phyloP scores from a whole-genome alignment of 2,113 vertebrate genomes.

The Leiothrix lutea region DNA sequence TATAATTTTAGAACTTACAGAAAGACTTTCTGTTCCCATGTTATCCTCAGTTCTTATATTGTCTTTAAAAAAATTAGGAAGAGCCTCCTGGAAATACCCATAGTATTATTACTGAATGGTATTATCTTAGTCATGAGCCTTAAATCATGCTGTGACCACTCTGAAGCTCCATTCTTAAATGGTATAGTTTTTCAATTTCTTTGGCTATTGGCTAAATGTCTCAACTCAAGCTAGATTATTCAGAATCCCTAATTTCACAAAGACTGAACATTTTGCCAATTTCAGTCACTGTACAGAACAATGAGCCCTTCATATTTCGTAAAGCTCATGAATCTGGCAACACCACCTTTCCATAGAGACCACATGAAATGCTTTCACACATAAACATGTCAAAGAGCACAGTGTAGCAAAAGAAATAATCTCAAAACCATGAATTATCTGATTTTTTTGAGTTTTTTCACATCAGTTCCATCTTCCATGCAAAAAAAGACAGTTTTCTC shows the following conservation, averaged over 20 bases:
- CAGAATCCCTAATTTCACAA: not conserved
- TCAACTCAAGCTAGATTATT: not conserved
- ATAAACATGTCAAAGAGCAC: not conserved
- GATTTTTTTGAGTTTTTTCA: not conserved
- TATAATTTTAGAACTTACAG: not conserved
- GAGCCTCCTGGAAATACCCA: not conserved
- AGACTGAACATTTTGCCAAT: not conserved
- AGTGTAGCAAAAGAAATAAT: not conserved
- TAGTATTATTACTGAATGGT: not conserved
- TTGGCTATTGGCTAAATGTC: not conserved
- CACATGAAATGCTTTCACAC: not conserved
- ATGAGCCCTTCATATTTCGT: not conserved
- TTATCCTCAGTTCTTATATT: not conserved
- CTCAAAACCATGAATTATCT: rapidly evolving
- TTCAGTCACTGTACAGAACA: not conserved
- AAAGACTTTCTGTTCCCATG: not conserved
- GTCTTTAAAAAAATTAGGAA: not conserved
- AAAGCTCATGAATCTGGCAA: not conserved
- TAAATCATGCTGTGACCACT: not conserved
- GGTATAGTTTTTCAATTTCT: rapidly evolving
- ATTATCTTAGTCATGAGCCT: not conserved
- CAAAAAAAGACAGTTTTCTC: not conserved
- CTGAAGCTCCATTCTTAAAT: not conserved
- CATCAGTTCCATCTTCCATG: not conserved
- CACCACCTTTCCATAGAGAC: not conserved